phyloP scores from a whole-genome alignment of 2,888 invertebrate species.

The Salpingus planirostris region DNA sequence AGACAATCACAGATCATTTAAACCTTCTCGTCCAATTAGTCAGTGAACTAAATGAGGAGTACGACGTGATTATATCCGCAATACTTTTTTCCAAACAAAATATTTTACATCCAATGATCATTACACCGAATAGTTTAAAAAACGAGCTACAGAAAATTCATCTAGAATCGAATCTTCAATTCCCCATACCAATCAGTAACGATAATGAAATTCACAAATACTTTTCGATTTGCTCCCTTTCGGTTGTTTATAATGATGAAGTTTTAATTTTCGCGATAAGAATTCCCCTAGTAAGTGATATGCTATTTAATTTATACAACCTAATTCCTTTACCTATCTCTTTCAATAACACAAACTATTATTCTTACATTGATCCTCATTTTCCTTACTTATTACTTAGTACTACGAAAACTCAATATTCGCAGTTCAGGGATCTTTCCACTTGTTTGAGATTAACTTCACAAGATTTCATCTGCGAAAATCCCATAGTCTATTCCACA shows the following conservation, averaged over 20 bases:
- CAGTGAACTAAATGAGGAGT: constrained; percentile 14
- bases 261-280: constrained; percentile 12
- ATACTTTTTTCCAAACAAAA: constrained; percentile 18
- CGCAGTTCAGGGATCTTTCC: constrained; percentile 6
- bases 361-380: constrained; percentile 9
- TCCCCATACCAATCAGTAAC: constrained; percentile 9
- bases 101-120: constrained; percentile 14
- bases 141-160: constrained; percentile 3
- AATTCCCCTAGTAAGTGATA: constrained; percentile 6
- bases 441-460: constrained; percentile 4
- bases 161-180: constrained; percentile 6
- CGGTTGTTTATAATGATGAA: constrained; percentile 12
- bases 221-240: constrained; percentile 7
- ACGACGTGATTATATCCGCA: constrained; percentile 12
- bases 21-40: constrained; percentile 13
- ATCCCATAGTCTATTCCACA: constrained; percentile 2
- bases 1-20: constrained; percentile 14
- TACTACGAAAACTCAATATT: constrained; percentile 6
- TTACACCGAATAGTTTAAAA: constrained; percentile 11
- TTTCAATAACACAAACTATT: constrained; percentile 4
- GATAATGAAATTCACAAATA: constrained; percentile 12
- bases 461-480: constrained; percentile 2
- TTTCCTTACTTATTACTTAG: constrained; percentile 7
- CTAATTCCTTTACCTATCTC: constrained; percentile 6
- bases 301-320: constrained; percentile 6